Evolutionary conservation across 2,888 invertebrate species (phyloP), one percentile per base, ranked within the genome.

Genomic region (Darwinula stevensoni): DNA sequence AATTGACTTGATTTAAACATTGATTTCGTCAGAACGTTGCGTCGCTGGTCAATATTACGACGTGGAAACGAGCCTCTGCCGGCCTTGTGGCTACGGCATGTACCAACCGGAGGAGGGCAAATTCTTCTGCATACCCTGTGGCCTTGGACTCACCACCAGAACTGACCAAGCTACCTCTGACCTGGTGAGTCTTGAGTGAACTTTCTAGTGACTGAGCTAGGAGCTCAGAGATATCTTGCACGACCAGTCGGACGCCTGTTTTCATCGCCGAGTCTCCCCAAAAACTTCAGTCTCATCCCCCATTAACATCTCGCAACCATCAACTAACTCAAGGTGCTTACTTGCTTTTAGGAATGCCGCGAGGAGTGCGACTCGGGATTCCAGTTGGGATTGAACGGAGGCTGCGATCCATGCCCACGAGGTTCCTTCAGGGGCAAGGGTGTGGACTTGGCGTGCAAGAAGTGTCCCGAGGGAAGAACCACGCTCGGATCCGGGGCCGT

Each of bases 21-120:
- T n/a, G n/a, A n/a, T n/a, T n/a, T n/a, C n/a, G n/a, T 36, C 45
- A 66, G 84, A 84, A 53, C 66, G 76, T 38, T 91, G 88, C 47
- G 75, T 80, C 3, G 72, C 80, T 36, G 88, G 88, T 36, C 82
- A 86, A 56, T 88, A 72, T 53, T 80, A 78, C 52, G 82, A 86
- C 46, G 72, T 75, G 26, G 67, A 69, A 28, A 70, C 72, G 1
- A 82, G 80, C 27, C 58, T 80, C 2, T 91, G 91, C 46, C 61
- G 75, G 32, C 72, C 74, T 40, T 91, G 91, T 48, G 86, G 88
- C 1, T 75, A 82, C 45, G 88, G 88, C 2, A 82, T 78, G 46
- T 91, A 71, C 52, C 91, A 86, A 48, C 67, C 82, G 0, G 63
- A 66, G 22, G 82, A 84, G 52, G 84, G 84, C 2, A 71, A 84